phyloP scores from a whole-genome alignment of 2,888 invertebrate species.

The Harpagoxenus sublaevis region DNA sequence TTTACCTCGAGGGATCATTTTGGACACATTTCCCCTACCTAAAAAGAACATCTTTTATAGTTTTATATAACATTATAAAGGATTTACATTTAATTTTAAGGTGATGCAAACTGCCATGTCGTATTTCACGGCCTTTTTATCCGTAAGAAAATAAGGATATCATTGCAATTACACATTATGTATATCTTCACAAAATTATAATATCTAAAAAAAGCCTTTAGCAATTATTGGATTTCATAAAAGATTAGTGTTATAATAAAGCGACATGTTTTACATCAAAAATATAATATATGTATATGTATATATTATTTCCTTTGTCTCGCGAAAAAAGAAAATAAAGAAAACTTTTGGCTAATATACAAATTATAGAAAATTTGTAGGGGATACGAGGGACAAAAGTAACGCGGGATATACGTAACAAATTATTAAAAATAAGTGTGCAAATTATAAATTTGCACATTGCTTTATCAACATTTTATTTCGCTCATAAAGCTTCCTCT shows the following conservation, averaged over 20 bases:
- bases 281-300: neutral
- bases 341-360: neutral
- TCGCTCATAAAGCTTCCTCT: too few relatives aligned
- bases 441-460: too few relatives aligned
- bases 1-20: too few relatives aligned
- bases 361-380: neutral
- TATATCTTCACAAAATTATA: neutral
- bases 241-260: constrained; percentile 4
- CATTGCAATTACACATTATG: neutral
- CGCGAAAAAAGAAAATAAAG: neutral
- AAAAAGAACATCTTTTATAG: neutral
- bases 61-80: neutral
- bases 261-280: neutral
- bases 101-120: constrained; percentile 33
- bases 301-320: neutral
- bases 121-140: constrained; percentile 18
- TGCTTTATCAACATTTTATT: too few relatives aligned
- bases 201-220: neutral
- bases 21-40: too few relatives aligned
- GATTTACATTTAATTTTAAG: constrained; percentile 19
- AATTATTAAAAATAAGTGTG: too few relatives aligned
- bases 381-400: too few relatives aligned
- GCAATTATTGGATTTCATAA: neutral
- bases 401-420: too few relatives aligned
- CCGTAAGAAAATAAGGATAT: neutral